Evolutionary conservation across 2,888 invertebrate species (phyloP), one percentile per base, ranked within the genome.

Genomic region (Meteorus colon): DNA sequence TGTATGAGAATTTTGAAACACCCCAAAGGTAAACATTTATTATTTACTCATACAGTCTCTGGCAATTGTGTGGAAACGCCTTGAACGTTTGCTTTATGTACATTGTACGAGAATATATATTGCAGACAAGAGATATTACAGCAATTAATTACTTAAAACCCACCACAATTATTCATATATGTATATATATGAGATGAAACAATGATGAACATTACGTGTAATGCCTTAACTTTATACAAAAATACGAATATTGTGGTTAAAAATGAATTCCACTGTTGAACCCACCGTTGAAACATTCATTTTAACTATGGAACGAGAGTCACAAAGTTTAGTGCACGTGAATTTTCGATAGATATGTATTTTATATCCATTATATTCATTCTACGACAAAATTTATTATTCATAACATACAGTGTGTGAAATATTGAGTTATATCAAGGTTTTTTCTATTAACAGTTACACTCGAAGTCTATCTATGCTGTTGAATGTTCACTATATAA

Each of bases 111-210:
- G 69, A 68, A 75, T 69, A 68, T 72, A 74, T 70, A 73, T 48
- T 60, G 66, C 65, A 34, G 19, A 16, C 31, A 16, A 65, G 24
- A 65, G 65, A 70, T 77, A 78, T 75, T 69, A 63, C 73, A 60
- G 74, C 70, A 77, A 77, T 78, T 75, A 78, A 78, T 77, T 77
- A 78, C 78, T 70, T 55, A 37, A 63, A 68, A 63, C 16, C 59
- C 65, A 71, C 41, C 34, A 34, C 63, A 31, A 29, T 31, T n/a
- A 29, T 8, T 5, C n/a, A n/a, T 19, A 24, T 55, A 55, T 41
- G 41, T 41, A 41, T 41, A 19, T n/a, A 8, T n/a, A 8, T 19
- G 14, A 62, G 2, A 14, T 31, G 62, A 62, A 62, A 62, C 29
- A 29, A 62, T 29, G 29, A 14, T 31, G 2, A 31, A 62, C 24